These are phyloP conservation scores for Torymus texanus DNA, from an alignment of 2,888 invertebrate species.

Conservation along the genomic window DNA sequence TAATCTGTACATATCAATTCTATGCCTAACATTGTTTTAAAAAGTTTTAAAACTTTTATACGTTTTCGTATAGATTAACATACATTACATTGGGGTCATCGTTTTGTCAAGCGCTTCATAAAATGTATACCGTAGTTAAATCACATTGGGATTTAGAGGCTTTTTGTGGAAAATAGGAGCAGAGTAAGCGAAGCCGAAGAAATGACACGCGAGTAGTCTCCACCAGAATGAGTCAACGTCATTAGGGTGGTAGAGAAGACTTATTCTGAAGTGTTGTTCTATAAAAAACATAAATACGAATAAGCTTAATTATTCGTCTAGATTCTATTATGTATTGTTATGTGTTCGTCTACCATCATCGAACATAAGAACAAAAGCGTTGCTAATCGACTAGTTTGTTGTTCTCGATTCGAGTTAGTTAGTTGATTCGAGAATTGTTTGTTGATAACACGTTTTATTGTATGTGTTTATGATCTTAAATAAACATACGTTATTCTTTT, in stretches of 20 bases:
- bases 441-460: no score
- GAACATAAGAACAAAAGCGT: no score
- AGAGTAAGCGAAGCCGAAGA: conserved; percentile 51
- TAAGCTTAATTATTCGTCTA: no score
- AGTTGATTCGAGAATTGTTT: no score
- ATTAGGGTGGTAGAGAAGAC: conserved; percentile 45
- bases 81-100: conserved; percentile 2
- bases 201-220: conserved; percentile 33
- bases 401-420: no score
- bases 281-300: conserved; percentile 24
- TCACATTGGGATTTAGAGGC: conserved; percentile 26
- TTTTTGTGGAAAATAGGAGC: conserved; percentile 52
- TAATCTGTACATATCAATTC: neutral
- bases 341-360: no score
- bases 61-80: neutral
- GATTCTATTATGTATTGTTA: no score
- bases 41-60: neutral
- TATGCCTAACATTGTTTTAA: neutral
- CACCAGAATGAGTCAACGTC: conserved; percentile 32
- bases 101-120: neutral
- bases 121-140: neutral
- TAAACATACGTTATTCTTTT: no score
- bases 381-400: no score
- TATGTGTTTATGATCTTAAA: no score
- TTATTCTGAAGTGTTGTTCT: conserved; percentile 37